These are phyloP conservation scores for Rhinoptilus africanus DNA, from an alignment of 2,113 vertebrate genomes.

Conservation along the genomic window DNA sequence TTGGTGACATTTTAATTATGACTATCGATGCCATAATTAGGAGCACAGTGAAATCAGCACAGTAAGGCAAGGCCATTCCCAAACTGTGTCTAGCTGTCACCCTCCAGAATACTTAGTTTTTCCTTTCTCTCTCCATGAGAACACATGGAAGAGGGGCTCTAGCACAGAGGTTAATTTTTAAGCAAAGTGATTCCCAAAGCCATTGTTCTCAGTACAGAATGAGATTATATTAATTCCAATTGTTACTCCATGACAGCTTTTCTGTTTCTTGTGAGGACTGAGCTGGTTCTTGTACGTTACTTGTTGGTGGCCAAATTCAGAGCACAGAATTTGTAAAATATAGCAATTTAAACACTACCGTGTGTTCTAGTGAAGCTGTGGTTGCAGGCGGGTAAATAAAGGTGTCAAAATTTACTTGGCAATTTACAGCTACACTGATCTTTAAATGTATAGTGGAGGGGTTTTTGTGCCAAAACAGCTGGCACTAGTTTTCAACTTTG, in stretches of 20 bases:
- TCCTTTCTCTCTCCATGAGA: neutral
- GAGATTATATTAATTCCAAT: neutral
- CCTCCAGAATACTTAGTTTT: neutral
- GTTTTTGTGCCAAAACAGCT: neutral
- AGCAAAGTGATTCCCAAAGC: neutral
- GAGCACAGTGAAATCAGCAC: neutral
- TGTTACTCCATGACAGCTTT: neutral
- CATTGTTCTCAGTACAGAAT: neutral
- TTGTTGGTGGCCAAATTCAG: neutral
- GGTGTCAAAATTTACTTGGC: neutral
- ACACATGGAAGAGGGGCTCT: neutral
- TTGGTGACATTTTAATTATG: slow-evolving; percentile 6
- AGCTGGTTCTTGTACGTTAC: neutral
- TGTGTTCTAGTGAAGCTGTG: neutral
- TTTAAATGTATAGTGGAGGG: neutral
- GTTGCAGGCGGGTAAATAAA: neutral
- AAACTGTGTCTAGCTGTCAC: neutral
- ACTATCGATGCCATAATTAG: neutral
- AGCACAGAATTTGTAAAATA: neutral
- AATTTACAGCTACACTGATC: neutral
- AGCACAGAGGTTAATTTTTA: neutral
- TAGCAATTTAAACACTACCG: neutral
- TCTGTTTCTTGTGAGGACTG: neutral
- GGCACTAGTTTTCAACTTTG: neutral
- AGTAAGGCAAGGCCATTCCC: neutral